Percentiles rank a stretch among this genome's conserved stretches.
These are phyloP conservation scores for Progne subis DNA, from an alignment of 2,113 vertebrate species.

Conservation along the genomic window DNA sequence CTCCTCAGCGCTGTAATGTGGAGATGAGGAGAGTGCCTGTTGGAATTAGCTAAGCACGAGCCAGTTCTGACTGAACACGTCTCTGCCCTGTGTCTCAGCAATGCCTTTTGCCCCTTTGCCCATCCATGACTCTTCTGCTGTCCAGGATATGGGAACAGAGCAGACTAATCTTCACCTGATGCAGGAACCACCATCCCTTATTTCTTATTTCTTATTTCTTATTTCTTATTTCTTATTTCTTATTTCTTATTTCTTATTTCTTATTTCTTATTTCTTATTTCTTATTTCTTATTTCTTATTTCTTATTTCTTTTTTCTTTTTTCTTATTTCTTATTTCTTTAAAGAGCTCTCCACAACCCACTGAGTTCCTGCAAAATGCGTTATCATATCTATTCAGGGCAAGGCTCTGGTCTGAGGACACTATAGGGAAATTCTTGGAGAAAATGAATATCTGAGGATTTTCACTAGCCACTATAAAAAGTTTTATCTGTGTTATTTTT, in stretches of 20 bases:
- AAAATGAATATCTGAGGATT: conserved; percentile 19
- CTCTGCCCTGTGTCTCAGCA: neutral
- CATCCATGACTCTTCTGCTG: neutral
- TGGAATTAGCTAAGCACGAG: neutral
- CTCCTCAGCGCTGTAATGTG: neutral
- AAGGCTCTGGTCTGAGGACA: neutral
- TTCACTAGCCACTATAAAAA: conserved; percentile 28
- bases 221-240: neutral
- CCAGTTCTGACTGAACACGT: neutral
- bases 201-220: neutral
- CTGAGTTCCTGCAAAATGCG: neutral
- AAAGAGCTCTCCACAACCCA: neutral
- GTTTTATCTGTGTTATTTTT: conserved; percentile 38
- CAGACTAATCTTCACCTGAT: neutral
- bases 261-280: neutral
- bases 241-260: neutral
- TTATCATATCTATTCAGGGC: neutral
- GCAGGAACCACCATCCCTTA: neutral
- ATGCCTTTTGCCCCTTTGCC: neutral
- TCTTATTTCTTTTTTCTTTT: neutral
- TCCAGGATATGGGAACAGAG: neutral
- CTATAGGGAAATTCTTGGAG: neutral
- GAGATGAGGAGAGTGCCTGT: neutral
- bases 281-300: neutral
- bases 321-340: neutral